Evolutionary conservation across 2,888 invertebrate genomes (phyloP), one percentile per base, ranked within the genome.

Genomic region (Stenchaetothrips biformis): DNA sequence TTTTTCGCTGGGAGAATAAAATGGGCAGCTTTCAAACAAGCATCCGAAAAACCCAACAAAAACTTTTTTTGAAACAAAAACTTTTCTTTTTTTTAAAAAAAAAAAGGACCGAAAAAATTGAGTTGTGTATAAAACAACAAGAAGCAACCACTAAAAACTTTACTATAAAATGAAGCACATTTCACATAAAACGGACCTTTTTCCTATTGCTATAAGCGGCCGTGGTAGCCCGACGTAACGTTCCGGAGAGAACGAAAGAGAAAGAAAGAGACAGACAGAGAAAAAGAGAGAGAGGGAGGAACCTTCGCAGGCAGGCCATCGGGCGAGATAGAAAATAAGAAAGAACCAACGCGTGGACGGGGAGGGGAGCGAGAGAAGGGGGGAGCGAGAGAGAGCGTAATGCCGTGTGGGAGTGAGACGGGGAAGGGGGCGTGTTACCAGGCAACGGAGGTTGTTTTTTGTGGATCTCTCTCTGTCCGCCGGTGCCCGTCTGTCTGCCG

Each of bases 261-360:
- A 67, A 21, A 21, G 53, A 13, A 18, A 53, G 53, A 53, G 53
- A 53, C 53, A 53, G 53, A 13, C 4, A 18, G 53, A 7, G 67
- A 6, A 9, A 11, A 7, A 25, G 4, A 11, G 67, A 11, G 25
- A 8, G 67, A 25, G 67, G 67, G 21, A 74, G 67, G 67, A 37
- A 37, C 67, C 67, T 74, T 74, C 67, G 21, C 25, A 21, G 53
- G 16, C 53, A 53, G 53, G 11, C 21, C 67, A 74, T 74, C 67
- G 67, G 67, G 67, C 67, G 67, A 74, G 67, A 74, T 74, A 74
- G 67, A 74, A 74, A 74, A 74, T 74, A 74, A 74, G 67, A 74
- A 74, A 74, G 67, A 74, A 74, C 21, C 67, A 74, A 74, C 21
- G 21, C 37, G 37, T 37, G 25, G 67, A 74, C 9, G 21, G 25